Percentiles rank a stretch among this genome's conserved stretches.
These are phyloP conservation scores for Lasaia peninsularis DNA, from an alignment of 1,140 invertebrate genomes.

Conservation along the genomic window DNA sequence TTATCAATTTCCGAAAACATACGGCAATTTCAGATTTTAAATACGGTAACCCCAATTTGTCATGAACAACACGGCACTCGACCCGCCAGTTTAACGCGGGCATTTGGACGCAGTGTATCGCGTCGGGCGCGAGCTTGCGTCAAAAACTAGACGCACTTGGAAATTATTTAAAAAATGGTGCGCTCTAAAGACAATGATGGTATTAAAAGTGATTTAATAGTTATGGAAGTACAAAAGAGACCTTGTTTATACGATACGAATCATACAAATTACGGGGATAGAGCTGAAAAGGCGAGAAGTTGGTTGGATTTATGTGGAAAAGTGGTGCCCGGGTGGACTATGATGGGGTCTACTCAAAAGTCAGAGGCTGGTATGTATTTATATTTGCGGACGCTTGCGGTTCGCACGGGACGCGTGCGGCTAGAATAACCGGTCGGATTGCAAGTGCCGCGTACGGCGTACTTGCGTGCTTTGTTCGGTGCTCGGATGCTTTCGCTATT, in stretches of 20 bases:
- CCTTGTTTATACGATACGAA: constrained; percentile 62
- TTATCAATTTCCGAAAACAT: too few relatives aligned
- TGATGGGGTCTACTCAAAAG: constrained; percentile 51
- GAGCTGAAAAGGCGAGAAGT: constrained; percentile 56
- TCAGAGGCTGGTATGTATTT: constrained; percentile 57
- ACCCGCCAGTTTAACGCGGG: constrained; percentile 67
- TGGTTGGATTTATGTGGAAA: constrained; percentile 65
- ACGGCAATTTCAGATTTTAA: too few relatives aligned
- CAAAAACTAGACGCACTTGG: constrained; percentile 33
- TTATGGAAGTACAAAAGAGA: constrained; percentile 58
- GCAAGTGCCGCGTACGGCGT: constrained; percentile 52
- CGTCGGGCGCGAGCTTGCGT: constrained; percentile 14
- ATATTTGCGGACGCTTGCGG: constrained; percentile 39
- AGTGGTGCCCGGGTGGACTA: constrained; percentile 56
- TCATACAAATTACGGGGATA: constrained; percentile 59
- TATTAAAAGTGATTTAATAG: constrained; percentile 56
- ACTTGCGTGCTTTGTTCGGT: constrained; percentile 60
- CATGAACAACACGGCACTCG: constrained; percentile 39
- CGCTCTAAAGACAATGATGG: constrained; percentile 56
- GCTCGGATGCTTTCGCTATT: constrained; percentile 47
- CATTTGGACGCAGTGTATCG: constrained; percentile 40
- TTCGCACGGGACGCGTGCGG: constrained; percentile 34
- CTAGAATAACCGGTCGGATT: constrained; percentile 42
- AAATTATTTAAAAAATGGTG: constrained; percentile 48
- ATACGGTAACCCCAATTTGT: constrained; percentile 30